Percentiles rank a stretch among this genome's conserved stretches.
These are phyloP conservation scores for Agrochola macilenta DNA, from an alignment of 2,888 invertebrate species.

Conservation along the genomic window DNA sequence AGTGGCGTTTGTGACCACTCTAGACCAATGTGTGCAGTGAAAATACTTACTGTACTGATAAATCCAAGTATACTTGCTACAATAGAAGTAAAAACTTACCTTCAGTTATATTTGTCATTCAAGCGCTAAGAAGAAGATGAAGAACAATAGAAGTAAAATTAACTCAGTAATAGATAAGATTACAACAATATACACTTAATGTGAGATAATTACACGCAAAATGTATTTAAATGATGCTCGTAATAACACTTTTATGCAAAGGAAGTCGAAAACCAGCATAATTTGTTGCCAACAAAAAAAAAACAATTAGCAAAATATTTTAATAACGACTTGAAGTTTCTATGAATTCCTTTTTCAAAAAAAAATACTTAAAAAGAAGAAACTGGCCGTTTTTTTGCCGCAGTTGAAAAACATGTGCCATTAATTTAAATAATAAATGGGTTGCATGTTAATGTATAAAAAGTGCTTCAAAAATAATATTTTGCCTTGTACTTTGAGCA, in stretches of 20 bases:
- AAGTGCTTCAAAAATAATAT: slow-evolving; percentile 26
- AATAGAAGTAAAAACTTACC: neutral
- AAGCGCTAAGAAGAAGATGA: neutral
- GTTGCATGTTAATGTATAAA: slow-evolving; percentile 16
- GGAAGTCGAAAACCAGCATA: slow-evolving; percentile 9
- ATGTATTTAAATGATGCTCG: slow-evolving; percentile 12
- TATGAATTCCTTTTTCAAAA: slow-evolving; percentile 15
- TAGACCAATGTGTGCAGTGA: too few species aligned
- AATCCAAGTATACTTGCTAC: slow-evolving; percentile 8
- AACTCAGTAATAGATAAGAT: slow-evolving; percentile 18
- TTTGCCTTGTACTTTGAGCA: slow-evolving; percentile 53
- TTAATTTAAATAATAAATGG: slow-evolving; percentile 38
- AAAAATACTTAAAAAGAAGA: neutral
- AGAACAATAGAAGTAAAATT: neutral
- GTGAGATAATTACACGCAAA: slow-evolving; percentile 26
- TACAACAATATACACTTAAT: slow-evolving; percentile 11
- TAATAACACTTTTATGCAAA: slow-evolving; percentile 46
- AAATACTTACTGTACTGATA: neutral
- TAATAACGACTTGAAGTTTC: slow-evolving; percentile 1
- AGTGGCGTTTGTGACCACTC: too few species aligned
- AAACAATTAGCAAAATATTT: slow-evolving; percentile 32
- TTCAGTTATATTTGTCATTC: neutral
- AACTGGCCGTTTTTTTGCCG: slow-evolving; percentile 12
- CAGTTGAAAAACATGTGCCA: slow-evolving; percentile 26
- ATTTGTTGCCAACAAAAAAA: slow-evolving; percentile 15